Conservation (phyloP, 2,113 vertebrate species). For the Halcyon malimbica region DNA sequence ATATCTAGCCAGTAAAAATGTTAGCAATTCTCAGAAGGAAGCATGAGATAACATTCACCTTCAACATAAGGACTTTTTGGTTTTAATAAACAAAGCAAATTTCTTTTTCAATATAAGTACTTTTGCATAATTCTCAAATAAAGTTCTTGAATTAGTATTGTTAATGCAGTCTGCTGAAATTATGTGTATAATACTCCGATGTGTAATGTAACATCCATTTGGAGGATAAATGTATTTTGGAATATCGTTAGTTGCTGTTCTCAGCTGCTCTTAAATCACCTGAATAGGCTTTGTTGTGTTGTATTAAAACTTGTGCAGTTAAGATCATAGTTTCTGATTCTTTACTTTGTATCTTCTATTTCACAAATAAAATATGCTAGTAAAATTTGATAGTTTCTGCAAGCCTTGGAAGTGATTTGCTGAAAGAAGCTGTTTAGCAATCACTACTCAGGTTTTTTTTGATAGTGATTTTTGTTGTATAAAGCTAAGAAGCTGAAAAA, state of each 20-base stretch:
- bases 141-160: neutral
- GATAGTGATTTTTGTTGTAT: neutral
- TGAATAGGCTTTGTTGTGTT: neutral
- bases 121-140: neutral
- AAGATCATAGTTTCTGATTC: neutral
- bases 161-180: neutral
- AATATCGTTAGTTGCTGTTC: neutral
- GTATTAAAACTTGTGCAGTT: neutral
- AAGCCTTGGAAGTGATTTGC: neutral
- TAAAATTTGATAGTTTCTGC: neutral
- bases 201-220: neutral
- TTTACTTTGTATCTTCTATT: neutral
- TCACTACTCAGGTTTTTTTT: neutral
- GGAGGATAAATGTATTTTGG: neutral
- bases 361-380: neutral
- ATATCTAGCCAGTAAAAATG: neutral
- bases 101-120: neutral
- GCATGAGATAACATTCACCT: neutral
- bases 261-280: neutral
- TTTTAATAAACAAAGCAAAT: neutral
- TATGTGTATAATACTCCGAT: neutral
- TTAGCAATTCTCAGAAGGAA: neutral
- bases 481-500: neutral
- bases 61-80: neutral
- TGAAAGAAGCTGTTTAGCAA: neutral